Evolutionary conservation across 2,888 invertebrate genomes (phyloP).

Genomic region (Xanthorhoe spadicearia): DNA sequence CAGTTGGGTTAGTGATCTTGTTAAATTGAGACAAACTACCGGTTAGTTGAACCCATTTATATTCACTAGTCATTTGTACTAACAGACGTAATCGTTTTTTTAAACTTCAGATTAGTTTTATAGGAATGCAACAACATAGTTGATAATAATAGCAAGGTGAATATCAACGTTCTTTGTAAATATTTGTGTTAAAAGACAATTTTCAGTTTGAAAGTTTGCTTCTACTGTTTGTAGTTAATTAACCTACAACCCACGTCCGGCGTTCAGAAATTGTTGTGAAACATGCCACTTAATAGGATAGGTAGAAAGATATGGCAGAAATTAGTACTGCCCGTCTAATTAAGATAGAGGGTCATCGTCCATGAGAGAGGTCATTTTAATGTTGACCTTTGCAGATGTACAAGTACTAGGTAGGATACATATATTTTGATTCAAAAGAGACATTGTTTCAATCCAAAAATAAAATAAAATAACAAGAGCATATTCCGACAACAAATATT

Average conservation of each 20-base stretch:
- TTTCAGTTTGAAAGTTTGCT: background rate
- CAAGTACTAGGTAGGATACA: background rate
- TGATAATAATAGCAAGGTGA: background rate
- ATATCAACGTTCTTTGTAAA: background rate
- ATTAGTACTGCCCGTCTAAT: background rate
- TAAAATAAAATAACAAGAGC: background rate
- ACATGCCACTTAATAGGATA: constrained; percentile 5
- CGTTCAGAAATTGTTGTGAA: constrained; percentile 10
- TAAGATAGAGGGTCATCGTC: constrained; percentile 4
- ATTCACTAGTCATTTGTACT: background rate
- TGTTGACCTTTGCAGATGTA: background rate
- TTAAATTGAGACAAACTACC: background rate
- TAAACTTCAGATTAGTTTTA: background rate
- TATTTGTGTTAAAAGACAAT: background rate
- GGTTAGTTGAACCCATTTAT: background rate
- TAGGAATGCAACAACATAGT: background rate
- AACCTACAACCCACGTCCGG: constrained; percentile 12
- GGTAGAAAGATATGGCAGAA: constrained; percentile 5
- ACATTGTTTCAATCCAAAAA: background rate
- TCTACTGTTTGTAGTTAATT: constrained; percentile 11
- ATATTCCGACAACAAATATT: background rate
- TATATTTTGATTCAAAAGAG: background rate
- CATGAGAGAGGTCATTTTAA: background rate
- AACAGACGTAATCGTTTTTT: background rate
- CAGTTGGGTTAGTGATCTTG: constrained; percentile 4